A percentile compares a stretch with the other conserved stretches of the same genome.
These are phyloP conservation scores for Porites rus DNA, from an alignment of 92 coral and sea anemone species.

Conservation along the genomic window DNA sequence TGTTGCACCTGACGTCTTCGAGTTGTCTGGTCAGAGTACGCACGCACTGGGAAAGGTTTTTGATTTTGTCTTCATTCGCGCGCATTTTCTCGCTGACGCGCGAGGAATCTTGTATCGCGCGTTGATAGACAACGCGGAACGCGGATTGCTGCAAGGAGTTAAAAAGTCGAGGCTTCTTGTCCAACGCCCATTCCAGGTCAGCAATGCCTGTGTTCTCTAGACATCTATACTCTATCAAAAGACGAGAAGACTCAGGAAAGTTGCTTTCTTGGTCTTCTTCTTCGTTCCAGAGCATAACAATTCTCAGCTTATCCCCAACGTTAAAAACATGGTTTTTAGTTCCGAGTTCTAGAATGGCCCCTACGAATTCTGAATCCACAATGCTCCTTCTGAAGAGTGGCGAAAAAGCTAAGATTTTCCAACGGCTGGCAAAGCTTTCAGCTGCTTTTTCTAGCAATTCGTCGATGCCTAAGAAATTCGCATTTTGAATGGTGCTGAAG, in stretches of 20 bases:
- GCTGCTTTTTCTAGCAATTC: conserved; percentile 78
- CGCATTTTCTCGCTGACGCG: conserved; percentile 74
- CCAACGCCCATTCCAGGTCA: conserved; percentile 94
- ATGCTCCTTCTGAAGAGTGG: conserved; percentile 87
- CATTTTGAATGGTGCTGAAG: conserved; percentile 85
- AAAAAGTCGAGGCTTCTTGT: conserved; percentile 75
- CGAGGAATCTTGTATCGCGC: conserved; percentile 82
- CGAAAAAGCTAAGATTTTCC: conserved; percentile 89
- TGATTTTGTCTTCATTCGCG: conserved; percentile 80
- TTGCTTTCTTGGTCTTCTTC: conserved; percentile 64
- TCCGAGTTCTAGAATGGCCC: conserved; percentile 83
- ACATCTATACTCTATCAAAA: conserved; percentile 80
- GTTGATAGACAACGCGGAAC: conserved; percentile 81
- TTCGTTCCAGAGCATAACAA: conserved; percentile 89
- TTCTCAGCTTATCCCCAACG: conserved; percentile 86
- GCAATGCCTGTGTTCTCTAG: conserved; percentile 79
- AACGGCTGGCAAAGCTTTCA: conserved; percentile 80
- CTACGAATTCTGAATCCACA: conserved; percentile 83
- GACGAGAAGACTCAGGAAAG: conserved; percentile 75
- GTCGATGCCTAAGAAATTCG: conserved; percentile 88
- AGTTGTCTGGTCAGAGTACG: conserved; percentile 92
- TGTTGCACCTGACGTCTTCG: conserved; percentile 95
- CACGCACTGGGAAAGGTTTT: conserved; percentile 87
- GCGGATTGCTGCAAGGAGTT: conserved; percentile 67
- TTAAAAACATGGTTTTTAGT: conserved; percentile 81